These are phyloP conservation scores for Podotricha telesiphe DNA, from an alignment of 2,888 invertebrate genomes.

Conservation along the genomic window DNA sequence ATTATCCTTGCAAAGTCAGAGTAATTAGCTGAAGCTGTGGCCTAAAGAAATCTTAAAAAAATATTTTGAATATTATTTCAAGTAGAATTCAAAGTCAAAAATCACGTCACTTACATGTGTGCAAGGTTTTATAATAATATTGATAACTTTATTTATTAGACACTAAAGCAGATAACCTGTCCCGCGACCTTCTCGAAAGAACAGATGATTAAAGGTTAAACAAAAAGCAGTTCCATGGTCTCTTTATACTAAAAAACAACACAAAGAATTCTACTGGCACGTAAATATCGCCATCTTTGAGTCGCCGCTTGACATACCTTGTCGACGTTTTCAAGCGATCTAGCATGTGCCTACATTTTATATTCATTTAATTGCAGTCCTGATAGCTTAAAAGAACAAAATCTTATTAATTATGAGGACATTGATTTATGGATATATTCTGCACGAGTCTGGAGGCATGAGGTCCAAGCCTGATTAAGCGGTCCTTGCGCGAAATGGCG, in stretches of 20 bases:
- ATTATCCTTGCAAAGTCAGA: too few relatives aligned
- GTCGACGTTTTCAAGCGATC: constrained; percentile 7
- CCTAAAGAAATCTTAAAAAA: too few relatives aligned
- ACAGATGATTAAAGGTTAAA: constrained; percentile 40
- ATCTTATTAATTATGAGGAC: background rate
- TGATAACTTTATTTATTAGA: background rate
- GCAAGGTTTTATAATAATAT: background rate
- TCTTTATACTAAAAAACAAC: constrained; percentile 41
- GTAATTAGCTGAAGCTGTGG: too few relatives aligned
- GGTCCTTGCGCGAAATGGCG: too few relatives aligned
- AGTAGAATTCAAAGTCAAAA: background rate
- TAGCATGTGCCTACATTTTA: background rate
- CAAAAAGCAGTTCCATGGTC: constrained; percentile 42
- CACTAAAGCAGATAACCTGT: constrained; percentile 20
- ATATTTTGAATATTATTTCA: too few relatives aligned
- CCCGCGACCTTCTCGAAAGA: constrained; percentile 34
- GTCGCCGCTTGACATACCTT: constrained; percentile 28
- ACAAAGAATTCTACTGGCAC: constrained; percentile 39
- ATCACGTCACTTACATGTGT: background rate
- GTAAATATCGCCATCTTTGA: constrained; percentile 45
- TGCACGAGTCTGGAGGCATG: too few relatives aligned
- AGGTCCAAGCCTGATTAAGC: too few relatives aligned
- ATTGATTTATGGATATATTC: too few relatives aligned
- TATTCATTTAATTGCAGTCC: constrained; percentile 14
- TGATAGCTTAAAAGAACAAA: background rate